Evolutionary conservation across 2,797 vertebrate genomes (phyloP), one percentile per base, ranked within the genome.

Genomic region (Eospalax fontanierii): DNA sequence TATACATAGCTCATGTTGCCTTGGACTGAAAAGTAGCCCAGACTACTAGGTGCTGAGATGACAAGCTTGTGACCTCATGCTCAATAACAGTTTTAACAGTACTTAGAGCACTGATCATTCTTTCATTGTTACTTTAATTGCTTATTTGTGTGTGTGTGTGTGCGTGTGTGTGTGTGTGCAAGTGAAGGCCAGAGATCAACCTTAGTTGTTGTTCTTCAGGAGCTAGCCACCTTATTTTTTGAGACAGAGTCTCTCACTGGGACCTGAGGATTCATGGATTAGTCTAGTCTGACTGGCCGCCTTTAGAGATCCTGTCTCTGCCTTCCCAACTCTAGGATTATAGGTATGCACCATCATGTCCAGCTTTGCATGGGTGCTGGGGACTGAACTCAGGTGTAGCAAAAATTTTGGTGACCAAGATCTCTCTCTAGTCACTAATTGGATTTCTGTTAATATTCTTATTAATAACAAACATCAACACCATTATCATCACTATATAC

Each of bases 401-500:
- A 57, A 57, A 24, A 16, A 38, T 15, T 38, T 57, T 28, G 2
- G 14, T 54, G 24, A 57, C 50, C 57, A 66, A 54, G 46, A 24
- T 71, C 12, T 71, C 83, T 85, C 66, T 71, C 33, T 66, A 71
- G 66, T 30, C 46, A 38, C 66, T 86, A 59, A 74, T 68, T 35
- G 59, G 38, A 75, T 84, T 50, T 68, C 54, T 71, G 89, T 87
- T 95, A 93, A 89, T 90, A 74, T 30, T 75, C 57, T 90, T 87
- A 35, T 33, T 87, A 79, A 85, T 59, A 40, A 82, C 38, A 28
- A 87, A 65, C 22, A 75, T 80, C n/a, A 66, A 7, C 7, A 59
- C 87, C 33, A 57, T 19, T 70, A 30, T 35, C 38, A 24, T 59
- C 33, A 6, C 57, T 33, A 16, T 30, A 61, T 61, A 68, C 24